Evolutionary conservation across 2,797 vertebrate species (phyloP).

Genomic region (Cyprinella venusta): DNA sequence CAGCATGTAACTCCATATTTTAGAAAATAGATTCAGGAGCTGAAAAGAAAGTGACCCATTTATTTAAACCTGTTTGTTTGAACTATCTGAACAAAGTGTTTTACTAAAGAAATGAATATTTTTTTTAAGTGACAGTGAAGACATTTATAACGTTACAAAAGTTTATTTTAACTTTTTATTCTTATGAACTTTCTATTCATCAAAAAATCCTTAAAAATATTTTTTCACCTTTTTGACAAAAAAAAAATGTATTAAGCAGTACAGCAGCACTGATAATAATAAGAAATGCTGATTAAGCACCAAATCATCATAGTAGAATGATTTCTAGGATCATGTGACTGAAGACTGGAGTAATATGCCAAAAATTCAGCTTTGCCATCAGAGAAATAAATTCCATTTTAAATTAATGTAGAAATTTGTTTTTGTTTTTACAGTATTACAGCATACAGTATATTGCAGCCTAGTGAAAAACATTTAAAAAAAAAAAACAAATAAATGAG

Average conservation of each 20-base stretch:
- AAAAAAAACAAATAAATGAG: not conserved
- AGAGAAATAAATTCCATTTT: not conserved
- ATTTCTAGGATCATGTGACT: not conserved
- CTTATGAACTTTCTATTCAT: not conserved
- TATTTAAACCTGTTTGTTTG: not conserved
- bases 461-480: not conserved
- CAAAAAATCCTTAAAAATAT: not conserved
- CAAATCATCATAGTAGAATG: too few species aligned
- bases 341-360: not conserved
- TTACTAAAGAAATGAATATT: not conserved
- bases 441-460: not conserved
- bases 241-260: not conserved
- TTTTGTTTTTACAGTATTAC: not conserved
- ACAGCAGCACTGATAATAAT: not conserved
- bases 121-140: not conserved
- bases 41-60: not conserved
- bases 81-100: not conserved
- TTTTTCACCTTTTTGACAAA: not conserved
- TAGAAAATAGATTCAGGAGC: not conserved
- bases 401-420: not conserved
- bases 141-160: not conserved
- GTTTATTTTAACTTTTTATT: not conserved
- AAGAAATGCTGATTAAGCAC: not conserved
- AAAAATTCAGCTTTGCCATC: not conserved
- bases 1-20: not conserved